Evolutionary conservation across 53 echinoderm and acorn worm species (phyloP), one percentile per base, ranked within the genome.

Genomic region (Astropecten irregularis): DNA sequence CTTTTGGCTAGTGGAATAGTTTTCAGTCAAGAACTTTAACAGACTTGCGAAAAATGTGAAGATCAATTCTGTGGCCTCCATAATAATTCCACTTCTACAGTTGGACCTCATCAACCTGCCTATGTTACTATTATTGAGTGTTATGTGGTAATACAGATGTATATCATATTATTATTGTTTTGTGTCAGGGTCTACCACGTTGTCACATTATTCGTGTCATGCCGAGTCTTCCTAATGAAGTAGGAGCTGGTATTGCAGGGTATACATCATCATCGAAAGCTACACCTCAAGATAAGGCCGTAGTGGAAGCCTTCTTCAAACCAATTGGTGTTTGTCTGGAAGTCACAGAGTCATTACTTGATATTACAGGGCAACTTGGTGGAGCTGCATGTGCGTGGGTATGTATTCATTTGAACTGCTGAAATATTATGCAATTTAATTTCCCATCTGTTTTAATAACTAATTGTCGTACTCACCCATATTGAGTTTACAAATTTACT

Each of bases 311-410:
- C 13, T 46, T 97, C 31, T 83, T 97, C 51, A 46, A 53, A 16
- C 83, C 77, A 0, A 74, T 94, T 9, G 89, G 86, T 0, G 53
- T 71, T 47, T 92, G 88, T 38, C 87, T 85, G 56, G 94, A 88
- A 58, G 88, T 89, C 5, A 52, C 82, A 9, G 99, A 99, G 31
- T n/a, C 66, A 1, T 35, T 90, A 26, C 58, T 92, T 2, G 92
- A 95, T 50, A 54, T 92, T 7, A 82, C 81, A 4, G 66, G 86
- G 18, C 67, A 77, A 25, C 60, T 85, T 18, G 73, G 88, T n/a
- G 95, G 99, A 35, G 71, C 86, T 36, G 92, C 90, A 34, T 71
- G 88, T 61, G 99, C 99, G 21, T 91, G 77, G 52, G 96, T 96
- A 55, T 74, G 96, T 91, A 50, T 47, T 44, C 2, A 1, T 22